A percentile compares a stretch with the other conserved stretches of the same genome.
These are phyloP conservation scores for Microtus oregoni DNA, from an alignment of 2,113 vertebrate genomes.

Conservation along the genomic window DNA sequence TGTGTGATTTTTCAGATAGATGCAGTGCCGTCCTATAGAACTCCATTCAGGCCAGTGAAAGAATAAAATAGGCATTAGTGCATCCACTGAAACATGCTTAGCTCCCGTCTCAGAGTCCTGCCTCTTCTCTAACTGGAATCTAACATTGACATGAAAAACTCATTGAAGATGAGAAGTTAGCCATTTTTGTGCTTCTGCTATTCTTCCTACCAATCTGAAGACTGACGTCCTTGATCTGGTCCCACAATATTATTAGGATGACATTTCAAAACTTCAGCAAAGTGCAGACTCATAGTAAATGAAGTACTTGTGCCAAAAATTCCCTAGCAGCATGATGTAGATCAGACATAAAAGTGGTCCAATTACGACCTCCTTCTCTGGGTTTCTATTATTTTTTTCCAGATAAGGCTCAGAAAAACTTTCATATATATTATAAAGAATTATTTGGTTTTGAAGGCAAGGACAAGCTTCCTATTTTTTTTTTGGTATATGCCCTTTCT, in stretches of 20 bases:
- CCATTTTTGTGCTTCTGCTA: neutral
- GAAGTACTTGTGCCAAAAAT: neutral
- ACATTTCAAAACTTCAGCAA: slow-evolving; percentile 13
- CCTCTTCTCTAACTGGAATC: neutral
- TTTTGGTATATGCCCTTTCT: neutral
- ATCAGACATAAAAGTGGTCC: neutral
- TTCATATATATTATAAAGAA: neutral
- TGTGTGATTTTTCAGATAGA: neutral
- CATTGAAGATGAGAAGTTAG: neutral
- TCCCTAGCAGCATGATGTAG: neutral
- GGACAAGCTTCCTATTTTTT: neutral
- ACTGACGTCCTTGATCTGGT: neutral
- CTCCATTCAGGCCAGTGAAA: neutral
- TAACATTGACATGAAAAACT: neutral
- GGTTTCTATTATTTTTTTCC: neutral
- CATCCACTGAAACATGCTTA: neutral
- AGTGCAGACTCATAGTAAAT: neutral
- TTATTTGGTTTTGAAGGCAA: neutral
- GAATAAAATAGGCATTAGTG: neutral
- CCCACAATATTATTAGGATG: neutral
- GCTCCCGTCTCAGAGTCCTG: neutral
- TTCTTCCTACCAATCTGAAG: neutral
- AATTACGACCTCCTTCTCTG: neutral
- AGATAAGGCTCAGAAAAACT: neutral
- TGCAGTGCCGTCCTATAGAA: neutral